Evolutionary conservation across 1,140 invertebrate species (phyloP).

Genomic region (Pararge aegeria): DNA sequence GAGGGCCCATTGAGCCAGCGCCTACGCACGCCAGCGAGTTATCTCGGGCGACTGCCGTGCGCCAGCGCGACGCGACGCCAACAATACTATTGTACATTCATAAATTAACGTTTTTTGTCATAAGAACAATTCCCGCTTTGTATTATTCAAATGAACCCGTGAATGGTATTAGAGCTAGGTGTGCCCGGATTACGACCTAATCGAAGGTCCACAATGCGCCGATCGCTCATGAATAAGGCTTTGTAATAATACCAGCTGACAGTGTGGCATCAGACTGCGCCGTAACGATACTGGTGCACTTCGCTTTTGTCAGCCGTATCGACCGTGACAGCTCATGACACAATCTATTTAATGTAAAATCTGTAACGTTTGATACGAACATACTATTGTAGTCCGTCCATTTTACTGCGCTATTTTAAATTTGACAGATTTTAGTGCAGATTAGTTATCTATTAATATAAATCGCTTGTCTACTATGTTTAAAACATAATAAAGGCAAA

Average conservation of each 20-base stretch:
- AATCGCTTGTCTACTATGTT: too few species aligned
- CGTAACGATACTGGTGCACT: conserved; percentile 7
- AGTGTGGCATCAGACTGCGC: conserved; percentile 6
- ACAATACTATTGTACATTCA: conserved; percentile 61
- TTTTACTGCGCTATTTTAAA: too few species aligned
- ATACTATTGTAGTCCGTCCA: too few species aligned
- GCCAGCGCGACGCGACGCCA: conserved; percentile 35
- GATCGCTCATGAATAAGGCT: conserved; percentile 32
- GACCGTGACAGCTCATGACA: not conserved
- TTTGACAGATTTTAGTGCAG: too few species aligned
- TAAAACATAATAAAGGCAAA: too few species aligned
- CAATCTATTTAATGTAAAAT: not conserved
- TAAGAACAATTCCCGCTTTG: conserved; percentile 50
- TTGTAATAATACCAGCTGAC: conserved; percentile 21
- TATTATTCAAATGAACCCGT: conserved; percentile 64
- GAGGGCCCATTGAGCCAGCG: conserved; percentile 69
- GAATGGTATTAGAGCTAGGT: conserved; percentile 52
- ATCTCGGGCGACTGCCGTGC: conserved; percentile 43
- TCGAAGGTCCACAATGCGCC: conserved; percentile 25
- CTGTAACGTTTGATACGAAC: too few species aligned
- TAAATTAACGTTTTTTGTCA: conserved; percentile 60
- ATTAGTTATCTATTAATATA: too few species aligned
- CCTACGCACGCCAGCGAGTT: conserved; percentile 60
- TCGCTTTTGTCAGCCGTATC: not conserved
- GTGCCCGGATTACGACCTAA: conserved; percentile 43